A percentile compares a stretch with the other conserved stretches of the same genome.
These are phyloP conservation scores for Trochalopteron elliotii DNA, from an alignment of 2,113 vertebrate genomes.

Conservation along the genomic window DNA sequence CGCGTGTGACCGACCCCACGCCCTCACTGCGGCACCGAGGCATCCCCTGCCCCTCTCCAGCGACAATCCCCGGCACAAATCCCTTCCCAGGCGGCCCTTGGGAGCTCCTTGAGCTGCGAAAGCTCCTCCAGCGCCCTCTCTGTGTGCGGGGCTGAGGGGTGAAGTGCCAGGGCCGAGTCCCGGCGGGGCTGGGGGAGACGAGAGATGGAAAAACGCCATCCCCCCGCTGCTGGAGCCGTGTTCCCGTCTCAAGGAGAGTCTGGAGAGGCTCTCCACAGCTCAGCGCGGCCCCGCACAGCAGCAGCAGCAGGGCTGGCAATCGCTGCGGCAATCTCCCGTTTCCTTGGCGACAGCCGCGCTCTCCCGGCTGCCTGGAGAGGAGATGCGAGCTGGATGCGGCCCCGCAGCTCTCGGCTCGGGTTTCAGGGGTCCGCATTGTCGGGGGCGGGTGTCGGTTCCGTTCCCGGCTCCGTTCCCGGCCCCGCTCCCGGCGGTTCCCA, in stretches of 20 bases:
- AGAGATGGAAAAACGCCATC: not conserved
- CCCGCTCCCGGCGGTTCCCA: not conserved
- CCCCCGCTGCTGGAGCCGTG: not conserved
- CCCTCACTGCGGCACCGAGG: fast-evolving
- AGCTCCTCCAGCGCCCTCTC: not conserved
- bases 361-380: not conserved
- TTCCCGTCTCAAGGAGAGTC: not conserved
- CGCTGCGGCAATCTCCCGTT: not conserved
- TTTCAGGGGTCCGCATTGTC: not conserved
- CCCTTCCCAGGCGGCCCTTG: fast-evolving
- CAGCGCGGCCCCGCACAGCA: not conserved
- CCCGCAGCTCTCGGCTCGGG: fast-evolving
- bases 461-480: not conserved
- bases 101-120: fast-evolving
- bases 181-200: fast-evolving
- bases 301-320: not conserved
- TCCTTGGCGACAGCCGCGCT: conserved; percentile 32
- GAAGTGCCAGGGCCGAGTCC: not conserved
- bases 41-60: not conserved
- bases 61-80: fast-evolving
- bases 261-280: not conserved
- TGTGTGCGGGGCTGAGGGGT: fast-evolving
- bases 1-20: fast-evolving
- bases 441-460: not conserved
- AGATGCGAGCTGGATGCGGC: not conserved